These are phyloP conservation scores for Mylabris sibirica DNA, from an alignment of 2,888 invertebrate genomes.

Conservation along the genomic window DNA sequence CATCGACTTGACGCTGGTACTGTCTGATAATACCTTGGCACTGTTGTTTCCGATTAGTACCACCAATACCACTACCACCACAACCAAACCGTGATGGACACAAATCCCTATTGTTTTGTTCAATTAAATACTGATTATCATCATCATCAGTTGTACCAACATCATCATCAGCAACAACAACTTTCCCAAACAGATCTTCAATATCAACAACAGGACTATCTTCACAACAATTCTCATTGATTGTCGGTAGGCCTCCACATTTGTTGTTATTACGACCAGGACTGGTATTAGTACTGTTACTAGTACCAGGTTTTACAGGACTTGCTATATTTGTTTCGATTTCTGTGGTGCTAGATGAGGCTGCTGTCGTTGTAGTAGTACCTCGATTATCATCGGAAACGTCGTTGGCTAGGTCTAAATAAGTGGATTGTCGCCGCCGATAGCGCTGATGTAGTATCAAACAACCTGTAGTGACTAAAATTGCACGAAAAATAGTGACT, in stretches of 20 bases:
- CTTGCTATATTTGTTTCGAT: slow-evolving; percentile 37
- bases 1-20: slow-evolving; percentile 64
- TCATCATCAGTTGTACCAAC: slow-evolving; percentile 16
- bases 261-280: slow-evolving; percentile 37
- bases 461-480: slow-evolving; percentile 78
- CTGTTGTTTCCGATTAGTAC: slow-evolving; percentile 55
- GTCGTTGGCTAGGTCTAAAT: slow-evolving; percentile 69
- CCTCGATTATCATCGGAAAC: slow-evolving; percentile 57
- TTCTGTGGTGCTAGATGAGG: slow-evolving; percentile 45
- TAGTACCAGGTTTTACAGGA: slow-evolving; percentile 36
- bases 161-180: slow-evolving; percentile 72
- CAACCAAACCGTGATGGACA: slow-evolving; percentile 66
- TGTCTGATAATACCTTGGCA: slow-evolving; percentile 64
- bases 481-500: not conserved
- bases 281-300: slow-evolving; percentile 38
- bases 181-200: slow-evolving; percentile 65
- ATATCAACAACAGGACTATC: slow-evolving; percentile 67
- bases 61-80: slow-evolving; percentile 38
- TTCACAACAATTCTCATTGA: slow-evolving; percentile 63
- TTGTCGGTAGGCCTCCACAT: slow-evolving; percentile 55
- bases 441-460: slow-evolving; percentile 85
- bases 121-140: not conserved
- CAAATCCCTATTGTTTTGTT: slow-evolving; percentile 31
- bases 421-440: slow-evolving; percentile 73
- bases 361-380: slow-evolving; percentile 26